Evolutionary conservation across 1,140 invertebrate species (phyloP).

Genomic region (Drosophila novamexicana): DNA sequence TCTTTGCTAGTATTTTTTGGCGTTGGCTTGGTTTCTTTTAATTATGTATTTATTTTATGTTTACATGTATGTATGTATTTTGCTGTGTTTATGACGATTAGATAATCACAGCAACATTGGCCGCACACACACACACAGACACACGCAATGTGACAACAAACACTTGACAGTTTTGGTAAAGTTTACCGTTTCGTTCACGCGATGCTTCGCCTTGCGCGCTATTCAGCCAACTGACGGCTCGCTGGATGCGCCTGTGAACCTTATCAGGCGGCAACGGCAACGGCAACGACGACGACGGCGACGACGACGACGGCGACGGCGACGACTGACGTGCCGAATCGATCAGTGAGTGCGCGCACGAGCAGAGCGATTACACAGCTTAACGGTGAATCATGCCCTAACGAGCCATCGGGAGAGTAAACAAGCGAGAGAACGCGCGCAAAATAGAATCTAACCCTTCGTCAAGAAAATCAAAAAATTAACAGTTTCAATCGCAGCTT

Average conservation of each 20-base stretch:
- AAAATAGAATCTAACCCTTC: constrained; percentile 10
- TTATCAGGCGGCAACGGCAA: constrained; percentile 63
- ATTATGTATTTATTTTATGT: constrained; percentile 43
- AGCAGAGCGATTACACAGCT: constrained; percentile 73
- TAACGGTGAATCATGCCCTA: constrained; percentile 69
- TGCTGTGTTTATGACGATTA: constrained; percentile 63
- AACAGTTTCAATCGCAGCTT: constrained; percentile 22
- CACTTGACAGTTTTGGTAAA: constrained; percentile 40
- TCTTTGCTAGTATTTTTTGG: constrained; percentile 41
- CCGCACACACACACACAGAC: constrained; percentile 36
- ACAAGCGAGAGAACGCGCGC: constrained; percentile 13
- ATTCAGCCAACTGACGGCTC: constrained; percentile 75
- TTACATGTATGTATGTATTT: constrained; percentile 32
- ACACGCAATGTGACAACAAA: constrained; percentile 31
- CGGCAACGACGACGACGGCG: constrained; percentile 37
- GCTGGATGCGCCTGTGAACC: constrained; percentile 77
- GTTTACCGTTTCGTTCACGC: constrained; percentile 51
- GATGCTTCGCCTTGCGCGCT: constrained; percentile 68
- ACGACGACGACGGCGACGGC: constrained; percentile 23
- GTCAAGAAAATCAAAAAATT: background rate
- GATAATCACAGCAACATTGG: constrained; percentile 70
- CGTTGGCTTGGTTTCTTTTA: constrained; percentile 50
- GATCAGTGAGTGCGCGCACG: constrained; percentile 78
- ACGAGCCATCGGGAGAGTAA: constrained; percentile 36
- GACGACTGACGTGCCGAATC: constrained; percentile 53